These are phyloP conservation scores for Nothoprocta perdicaria DNA, from an alignment of 2,113 vertebrate species.

Conservation along the genomic window DNA sequence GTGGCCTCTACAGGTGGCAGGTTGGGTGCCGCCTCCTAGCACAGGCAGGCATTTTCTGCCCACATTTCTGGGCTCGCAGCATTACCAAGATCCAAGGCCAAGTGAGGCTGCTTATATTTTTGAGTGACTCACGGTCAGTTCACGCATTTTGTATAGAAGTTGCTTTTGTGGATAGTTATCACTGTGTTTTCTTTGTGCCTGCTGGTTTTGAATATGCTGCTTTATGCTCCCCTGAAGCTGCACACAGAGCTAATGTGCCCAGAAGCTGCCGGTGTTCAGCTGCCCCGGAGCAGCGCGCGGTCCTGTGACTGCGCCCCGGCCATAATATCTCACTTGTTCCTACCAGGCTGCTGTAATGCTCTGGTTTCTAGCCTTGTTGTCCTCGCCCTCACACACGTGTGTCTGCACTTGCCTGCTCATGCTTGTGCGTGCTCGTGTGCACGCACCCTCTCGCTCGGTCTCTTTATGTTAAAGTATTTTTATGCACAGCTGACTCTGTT, in stretches of 20 bases:
- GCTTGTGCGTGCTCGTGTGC: too few relatives aligned
- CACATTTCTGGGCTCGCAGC: neutral
- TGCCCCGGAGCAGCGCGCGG: conserved; percentile 28
- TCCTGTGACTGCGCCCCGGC: conserved; percentile 24
- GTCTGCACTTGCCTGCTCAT: neutral
- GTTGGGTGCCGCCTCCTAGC: too few relatives aligned
- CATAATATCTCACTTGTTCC: conserved; percentile 60
- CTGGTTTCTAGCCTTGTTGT: neutral
- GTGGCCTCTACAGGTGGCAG: neutral
- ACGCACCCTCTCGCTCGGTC: neutral
- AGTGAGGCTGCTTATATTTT: neutral
- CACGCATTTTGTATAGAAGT: conserved; percentile 35
- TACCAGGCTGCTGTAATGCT: neutral
- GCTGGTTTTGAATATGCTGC: conserved; percentile 45
- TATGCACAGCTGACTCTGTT: neutral
- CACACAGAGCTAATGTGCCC: conserved; percentile 39
- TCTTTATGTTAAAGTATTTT: neutral
- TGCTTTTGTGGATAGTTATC: neutral
- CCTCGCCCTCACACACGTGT: neutral
- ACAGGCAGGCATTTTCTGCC: too few relatives aligned
- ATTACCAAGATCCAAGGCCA: conserved; percentile 7
- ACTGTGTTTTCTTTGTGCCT: conserved; percentile 36
- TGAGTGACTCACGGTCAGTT: neutral
- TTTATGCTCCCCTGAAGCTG: conserved; percentile 37
- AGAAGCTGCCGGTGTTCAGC: conserved; percentile 32